Evolutionary conservation across 2,888 invertebrate genomes (phyloP), one percentile per base, ranked within the genome.

Genomic region (Sclerodermus sp.): DNA sequence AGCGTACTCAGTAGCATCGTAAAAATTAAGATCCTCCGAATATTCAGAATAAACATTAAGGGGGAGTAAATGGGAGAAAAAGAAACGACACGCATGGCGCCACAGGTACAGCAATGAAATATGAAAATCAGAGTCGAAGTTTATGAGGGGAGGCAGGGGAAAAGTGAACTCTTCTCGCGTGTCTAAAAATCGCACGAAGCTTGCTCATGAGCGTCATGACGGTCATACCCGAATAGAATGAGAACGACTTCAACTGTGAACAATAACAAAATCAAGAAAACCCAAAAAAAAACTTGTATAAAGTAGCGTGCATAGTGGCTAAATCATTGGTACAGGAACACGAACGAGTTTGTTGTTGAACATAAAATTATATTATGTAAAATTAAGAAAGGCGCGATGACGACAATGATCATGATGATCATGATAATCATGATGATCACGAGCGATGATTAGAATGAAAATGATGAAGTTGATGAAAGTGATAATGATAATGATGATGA

Each of bases 311-410:
- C 64, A 61, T 68, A 66, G 65, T 58, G 51, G 57, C 60, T 53
- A 57, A 52, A 51, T 13, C 49, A 57, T 57, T 53, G 58, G 49
- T 57, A 57, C 53, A 57, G 55, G 53, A 58, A 67, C 60, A 62
- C 62, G 65, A 65, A 65, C 62, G 64, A 68, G 64, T 72, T 73
- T 74, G 67, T 76, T 74, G 74, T 77, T 75, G 68, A 75, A 67
- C 64, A 66, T 60, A 58, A 58, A 51, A 47, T 55, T 47, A 67
- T 70, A 71, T 72, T 68, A 69, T 66, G 66, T 71, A 69, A 63
- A 65, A 66, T 69, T 54, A 62, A 54, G 49, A 49, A 50, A 54
- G 31, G 41, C 51, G 43, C 59, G 53, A 53, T 49, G 60, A 64
- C 52, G 53, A 42, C 47, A n/a, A n/a, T n/a, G n/a, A n/a, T n/a